Evolutionary conservation across 2,888 invertebrate species (phyloP).

Genomic region (Hipparchia sbordonii): DNA sequence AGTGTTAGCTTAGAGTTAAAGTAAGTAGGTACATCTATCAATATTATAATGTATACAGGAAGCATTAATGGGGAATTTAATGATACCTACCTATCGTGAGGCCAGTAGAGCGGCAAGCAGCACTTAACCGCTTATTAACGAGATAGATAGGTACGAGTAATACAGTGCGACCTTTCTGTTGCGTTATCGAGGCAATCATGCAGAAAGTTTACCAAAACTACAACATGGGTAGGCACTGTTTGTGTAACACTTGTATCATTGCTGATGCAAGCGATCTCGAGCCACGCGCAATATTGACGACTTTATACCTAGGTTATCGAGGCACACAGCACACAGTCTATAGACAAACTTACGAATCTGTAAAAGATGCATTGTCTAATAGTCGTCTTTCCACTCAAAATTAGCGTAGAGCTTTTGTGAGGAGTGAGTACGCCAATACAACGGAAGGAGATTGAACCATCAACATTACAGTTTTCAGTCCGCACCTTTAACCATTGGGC

Average conservation of each 20-base stretch:
- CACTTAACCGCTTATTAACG: slow-evolving; percentile 62
- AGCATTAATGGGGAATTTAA: slow-evolving; percentile 28
- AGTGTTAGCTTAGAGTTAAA: too few relatives aligned
- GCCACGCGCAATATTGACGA: background rate
- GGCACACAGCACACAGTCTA: too few relatives aligned
- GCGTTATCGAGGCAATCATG: slow-evolving; percentile 63
- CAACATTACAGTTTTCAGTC: too few relatives aligned
- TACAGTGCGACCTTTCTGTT: slow-evolving; percentile 59
- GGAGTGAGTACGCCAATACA: too few relatives aligned
- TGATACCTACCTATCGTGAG: slow-evolving; percentile 29
- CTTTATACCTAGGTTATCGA: background rate
- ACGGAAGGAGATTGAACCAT: too few relatives aligned
- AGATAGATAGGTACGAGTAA: slow-evolving; percentile 10
- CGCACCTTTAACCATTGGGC: too few relatives aligned
- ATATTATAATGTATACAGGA: background rate
- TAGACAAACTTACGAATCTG: too few relatives aligned
- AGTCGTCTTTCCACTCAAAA: too few relatives aligned
- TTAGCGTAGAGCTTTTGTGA: too few relatives aligned
- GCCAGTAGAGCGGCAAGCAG: slow-evolving; percentile 61
- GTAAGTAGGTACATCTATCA: too few relatives aligned
- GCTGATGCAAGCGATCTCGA: slow-evolving; percentile 8
- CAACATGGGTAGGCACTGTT: slow-evolving; percentile 24
- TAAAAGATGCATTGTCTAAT: too few relatives aligned
- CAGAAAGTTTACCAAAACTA: slow-evolving; percentile 67
- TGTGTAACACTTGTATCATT: background rate